phyloP scores from a whole-genome alignment of 23 tunicate species.

The Aplidium turbinatum region DNA sequence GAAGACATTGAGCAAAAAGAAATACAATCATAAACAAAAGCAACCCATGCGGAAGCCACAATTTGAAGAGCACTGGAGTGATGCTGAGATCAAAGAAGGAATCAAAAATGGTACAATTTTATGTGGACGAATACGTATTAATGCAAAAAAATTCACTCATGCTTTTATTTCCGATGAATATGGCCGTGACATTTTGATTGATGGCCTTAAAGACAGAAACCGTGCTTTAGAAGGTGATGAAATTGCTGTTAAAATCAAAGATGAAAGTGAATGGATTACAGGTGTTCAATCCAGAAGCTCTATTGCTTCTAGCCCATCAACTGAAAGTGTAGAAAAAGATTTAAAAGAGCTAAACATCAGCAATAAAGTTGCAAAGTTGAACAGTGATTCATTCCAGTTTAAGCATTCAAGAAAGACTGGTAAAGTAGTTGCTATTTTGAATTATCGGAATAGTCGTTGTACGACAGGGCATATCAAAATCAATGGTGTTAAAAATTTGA shows the following conservation, averaged over 20 bases:
- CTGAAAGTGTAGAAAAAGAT: not conserved
- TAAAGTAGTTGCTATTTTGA: constrained; percentile 68
- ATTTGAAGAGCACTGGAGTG: constrained; percentile 51
- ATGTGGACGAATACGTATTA: constrained; percentile 42
- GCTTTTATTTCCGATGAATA: constrained; percentile 45
- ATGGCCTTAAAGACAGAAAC: constrained; percentile 61
- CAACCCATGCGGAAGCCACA: too few relatives aligned
- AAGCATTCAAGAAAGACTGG: constrained; percentile 54
- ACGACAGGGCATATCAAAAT: constrained; percentile 38
- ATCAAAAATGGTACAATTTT: constrained; percentile 40
- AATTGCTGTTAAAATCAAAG: constrained; percentile 74
- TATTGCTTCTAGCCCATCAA: not conserved
- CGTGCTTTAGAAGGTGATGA: constrained; percentile 86
- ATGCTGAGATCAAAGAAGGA: constrained; percentile 44
- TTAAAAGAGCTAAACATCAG: not conserved
- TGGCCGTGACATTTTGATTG: constrained; percentile 70
- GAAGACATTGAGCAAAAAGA: not conserved
- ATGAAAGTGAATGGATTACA: constrained; percentile 28
- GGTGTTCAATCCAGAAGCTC: not conserved
- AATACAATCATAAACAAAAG: too few relatives aligned
- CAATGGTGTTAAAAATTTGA: not conserved
- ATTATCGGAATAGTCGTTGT: constrained; percentile 33
- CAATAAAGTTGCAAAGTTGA: not conserved
- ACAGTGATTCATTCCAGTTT: not conserved
- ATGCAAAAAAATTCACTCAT: constrained; percentile 30